Conservation (phyloP, 1,140 invertebrate genomes). For the Drosophila melanica region DNA sequence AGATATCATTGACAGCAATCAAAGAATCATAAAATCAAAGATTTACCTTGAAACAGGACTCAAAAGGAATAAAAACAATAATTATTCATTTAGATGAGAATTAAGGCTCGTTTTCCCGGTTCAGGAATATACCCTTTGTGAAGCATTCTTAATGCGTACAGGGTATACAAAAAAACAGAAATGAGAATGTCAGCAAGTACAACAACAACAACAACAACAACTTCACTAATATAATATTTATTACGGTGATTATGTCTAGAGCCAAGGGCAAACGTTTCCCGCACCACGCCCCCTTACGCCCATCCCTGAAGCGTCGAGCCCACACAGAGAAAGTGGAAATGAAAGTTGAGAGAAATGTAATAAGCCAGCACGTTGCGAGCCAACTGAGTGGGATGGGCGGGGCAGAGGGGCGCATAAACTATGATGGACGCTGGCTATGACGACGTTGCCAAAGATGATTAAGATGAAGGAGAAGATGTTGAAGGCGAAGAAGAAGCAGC, state of each 20-base stretch:
- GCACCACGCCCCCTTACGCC: conserved; percentile 8
- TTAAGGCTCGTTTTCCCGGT: too few relatives aligned
- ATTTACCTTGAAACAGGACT: too few relatives aligned
- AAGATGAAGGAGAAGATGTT: too few relatives aligned
- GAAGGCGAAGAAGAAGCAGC: background rate
- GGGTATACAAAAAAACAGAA: background rate
- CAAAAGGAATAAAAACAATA: too few relatives aligned
- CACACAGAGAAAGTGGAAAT: conserved; percentile 28
- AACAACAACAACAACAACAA: conserved; percentile 43
- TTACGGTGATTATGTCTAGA: conserved; percentile 65
- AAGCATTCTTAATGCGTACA: too few relatives aligned
- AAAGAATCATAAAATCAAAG: too few relatives aligned
- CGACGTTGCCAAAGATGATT: background rate
- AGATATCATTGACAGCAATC: too few relatives aligned
- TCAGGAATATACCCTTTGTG: too few relatives aligned
- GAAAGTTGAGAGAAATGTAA: conserved; percentile 46
- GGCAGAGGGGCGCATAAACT: conserved; percentile 23
- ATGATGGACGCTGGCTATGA: conserved; percentile 37
- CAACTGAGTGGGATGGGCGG: background rate
- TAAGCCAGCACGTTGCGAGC: conserved; percentile 26
- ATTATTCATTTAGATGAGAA: too few relatives aligned
- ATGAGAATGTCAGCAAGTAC: conserved; percentile 25
- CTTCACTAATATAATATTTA: conserved; percentile 66
- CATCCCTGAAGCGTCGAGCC: background rate
- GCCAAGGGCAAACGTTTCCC: conserved; percentile 36